Evolutionary conservation across 2,888 invertebrate genomes (phyloP).

Genomic region (Sipha maydis): DNA sequence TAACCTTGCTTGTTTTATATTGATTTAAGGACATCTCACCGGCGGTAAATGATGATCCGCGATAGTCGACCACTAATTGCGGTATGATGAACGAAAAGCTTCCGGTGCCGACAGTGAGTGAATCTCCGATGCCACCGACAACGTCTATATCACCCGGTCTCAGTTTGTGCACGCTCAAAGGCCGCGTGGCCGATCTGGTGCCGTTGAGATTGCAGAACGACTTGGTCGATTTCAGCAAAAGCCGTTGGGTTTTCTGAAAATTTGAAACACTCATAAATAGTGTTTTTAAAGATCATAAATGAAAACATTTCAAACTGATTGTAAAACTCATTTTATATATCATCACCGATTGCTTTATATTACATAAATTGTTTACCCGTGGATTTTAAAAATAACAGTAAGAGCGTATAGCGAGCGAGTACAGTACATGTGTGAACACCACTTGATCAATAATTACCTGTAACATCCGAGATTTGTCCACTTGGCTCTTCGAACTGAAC

Average conservation of each 20-base stretch:
- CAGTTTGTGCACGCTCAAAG: slow-evolving; percentile 72
- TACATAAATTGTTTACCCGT: no score
- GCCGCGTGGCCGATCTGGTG: slow-evolving; percentile 67
- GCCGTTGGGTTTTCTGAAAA: slow-evolving; percentile 66
- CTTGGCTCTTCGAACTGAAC: slow-evolving; percentile 8
- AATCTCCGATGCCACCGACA: slow-evolving; percentile 74
- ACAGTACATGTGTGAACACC: not conserved
- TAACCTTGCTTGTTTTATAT: not conserved
- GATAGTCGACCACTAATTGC: slow-evolving; percentile 69
- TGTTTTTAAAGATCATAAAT: no score
- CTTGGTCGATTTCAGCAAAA: slow-evolving; percentile 65
- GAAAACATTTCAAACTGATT: no score
- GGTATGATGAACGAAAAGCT: slow-evolving; percentile 69
- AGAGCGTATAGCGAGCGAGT: no score
- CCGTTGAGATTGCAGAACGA: slow-evolving; percentile 68
- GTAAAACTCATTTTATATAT: no score
- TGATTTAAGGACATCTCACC: slow-evolving; percentile 66
- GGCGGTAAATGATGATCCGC: slow-evolving; percentile 70
- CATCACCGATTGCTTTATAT: no score
- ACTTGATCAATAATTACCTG: not conserved
- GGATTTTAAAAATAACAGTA: no score
- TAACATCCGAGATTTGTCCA: slow-evolving; percentile 2
- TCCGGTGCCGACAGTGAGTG: slow-evolving; percentile 73
- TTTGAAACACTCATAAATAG: no score
- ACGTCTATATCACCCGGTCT: slow-evolving; percentile 75